These are phyloP conservation scores for Brenthis daphne DNA, from an alignment of 2,888 invertebrate genomes.

Conservation along the genomic window DNA sequence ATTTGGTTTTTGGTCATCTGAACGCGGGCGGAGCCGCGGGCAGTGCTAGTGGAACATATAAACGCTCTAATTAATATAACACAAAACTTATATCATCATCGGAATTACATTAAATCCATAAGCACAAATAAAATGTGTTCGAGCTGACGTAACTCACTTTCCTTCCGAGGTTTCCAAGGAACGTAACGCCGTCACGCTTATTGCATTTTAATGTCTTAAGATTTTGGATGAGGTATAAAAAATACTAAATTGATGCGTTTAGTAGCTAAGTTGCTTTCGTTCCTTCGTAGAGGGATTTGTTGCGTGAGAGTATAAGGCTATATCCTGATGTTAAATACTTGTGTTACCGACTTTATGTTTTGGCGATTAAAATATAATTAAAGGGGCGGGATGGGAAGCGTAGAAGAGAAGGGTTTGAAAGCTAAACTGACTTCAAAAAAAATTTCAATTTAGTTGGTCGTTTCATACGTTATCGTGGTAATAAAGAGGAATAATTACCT, in stretches of 20 bases:
- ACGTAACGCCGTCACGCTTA: constrained; percentile 36
- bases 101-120: constrained; percentile 12
- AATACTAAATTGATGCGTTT: constrained; percentile 16
- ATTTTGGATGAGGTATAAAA: constrained; percentile 13
- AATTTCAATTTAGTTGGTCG: too few species aligned
- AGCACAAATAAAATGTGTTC: constrained; percentile 10
- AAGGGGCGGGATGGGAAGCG: background rate
- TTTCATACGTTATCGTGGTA: too few species aligned
- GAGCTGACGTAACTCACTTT: constrained; percentile 16
- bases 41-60: too few species aligned
- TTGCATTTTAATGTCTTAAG: constrained; percentile 41
- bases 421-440: too few species aligned
- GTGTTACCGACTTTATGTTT: background rate
- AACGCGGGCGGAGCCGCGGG: too few species aligned
- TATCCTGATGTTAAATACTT: background rate
- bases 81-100: constrained; percentile 2
- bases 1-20: too few species aligned
- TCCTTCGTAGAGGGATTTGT: background rate
- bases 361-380: background rate
- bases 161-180: constrained; percentile 12
- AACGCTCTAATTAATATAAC: background rate
- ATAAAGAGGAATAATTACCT: too few species aligned
- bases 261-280: constrained; percentile 5
- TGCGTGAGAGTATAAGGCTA: constrained; percentile 1
- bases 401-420: background rate